Evolutionary conservation across 2,113 vertebrate species (phyloP).

Genomic region (Casuarius casuarius): DNA sequence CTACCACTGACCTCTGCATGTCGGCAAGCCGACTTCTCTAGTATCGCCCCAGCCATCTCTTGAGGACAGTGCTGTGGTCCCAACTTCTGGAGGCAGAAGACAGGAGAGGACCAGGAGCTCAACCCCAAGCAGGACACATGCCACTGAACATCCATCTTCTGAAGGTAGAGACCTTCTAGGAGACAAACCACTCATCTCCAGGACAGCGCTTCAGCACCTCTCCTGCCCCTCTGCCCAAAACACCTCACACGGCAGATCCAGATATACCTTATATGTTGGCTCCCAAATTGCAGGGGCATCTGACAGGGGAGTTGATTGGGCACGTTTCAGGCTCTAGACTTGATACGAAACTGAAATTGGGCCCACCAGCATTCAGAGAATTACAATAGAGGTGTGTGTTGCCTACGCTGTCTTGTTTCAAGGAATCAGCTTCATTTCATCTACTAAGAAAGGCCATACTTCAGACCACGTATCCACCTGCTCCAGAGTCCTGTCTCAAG

Average conservation of each 20-base stretch:
- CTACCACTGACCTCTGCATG: background rate
- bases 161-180: background rate
- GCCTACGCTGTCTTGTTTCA: background rate
- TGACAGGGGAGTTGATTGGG: background rate
- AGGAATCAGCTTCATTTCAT: background rate
- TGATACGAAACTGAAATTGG: fast-evolving
- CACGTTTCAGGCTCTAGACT: background rate
- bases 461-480: background rate
- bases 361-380: background rate
- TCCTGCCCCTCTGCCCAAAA: background rate
- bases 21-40: background rate
- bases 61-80: fast-evolving
- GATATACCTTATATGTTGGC: fast-evolving
- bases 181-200: background rate
- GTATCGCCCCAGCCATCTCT: background rate
- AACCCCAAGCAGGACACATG: background rate
- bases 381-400: background rate
- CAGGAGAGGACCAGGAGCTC: background rate
- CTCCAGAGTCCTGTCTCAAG: fast-evolving
- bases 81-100: background rate
- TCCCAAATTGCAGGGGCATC: background rate
- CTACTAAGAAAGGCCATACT: background rate
- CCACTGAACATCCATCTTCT: background rate
- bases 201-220: background rate
- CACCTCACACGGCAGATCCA: background rate